Evolutionary conservation across 2,113 vertebrate genomes (phyloP).

Genomic region (Sylvicapra grimmia): DNA sequence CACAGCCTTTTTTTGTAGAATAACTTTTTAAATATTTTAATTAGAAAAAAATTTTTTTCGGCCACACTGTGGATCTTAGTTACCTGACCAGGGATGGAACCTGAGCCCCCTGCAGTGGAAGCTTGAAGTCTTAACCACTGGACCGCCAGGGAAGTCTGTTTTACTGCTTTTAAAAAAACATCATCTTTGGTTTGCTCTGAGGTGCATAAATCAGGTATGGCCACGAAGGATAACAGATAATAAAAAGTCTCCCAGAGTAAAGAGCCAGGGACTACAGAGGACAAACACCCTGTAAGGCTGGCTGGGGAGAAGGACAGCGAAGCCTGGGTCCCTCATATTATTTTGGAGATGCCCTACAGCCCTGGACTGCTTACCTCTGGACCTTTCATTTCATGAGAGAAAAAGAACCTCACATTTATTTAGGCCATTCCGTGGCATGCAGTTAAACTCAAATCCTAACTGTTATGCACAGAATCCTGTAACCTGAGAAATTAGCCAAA

Average conservation of each 20-base stretch:
- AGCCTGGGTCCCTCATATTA: neutral
- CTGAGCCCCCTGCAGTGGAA: neutral
- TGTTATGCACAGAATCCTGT: neutral
- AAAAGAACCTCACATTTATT: slow-evolving; percentile 2
- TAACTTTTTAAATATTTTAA: neutral
- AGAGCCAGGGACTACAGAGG: neutral
- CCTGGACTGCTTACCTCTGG: neutral
- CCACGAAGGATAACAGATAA: neutral
- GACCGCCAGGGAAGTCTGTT: neutral
- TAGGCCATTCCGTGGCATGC: neutral
- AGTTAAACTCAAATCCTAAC: neutral
- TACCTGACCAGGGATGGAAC: neutral
- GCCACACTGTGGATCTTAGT: neutral
- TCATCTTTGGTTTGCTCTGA: neutral
- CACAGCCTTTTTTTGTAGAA: neutral
- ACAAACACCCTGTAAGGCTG: neutral
- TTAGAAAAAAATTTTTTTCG: neutral
- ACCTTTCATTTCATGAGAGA: neutral
- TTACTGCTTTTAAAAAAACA: neutral
- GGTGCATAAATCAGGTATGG: neutral
- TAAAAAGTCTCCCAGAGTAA: neutral
- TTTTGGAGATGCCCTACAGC: neutral
- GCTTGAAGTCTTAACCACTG: neutral
- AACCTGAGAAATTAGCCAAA: neutral
- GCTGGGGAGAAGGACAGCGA: neutral